Percentiles rank a stretch among this genome's conserved stretches.
phyloP scores from a whole-genome alignment of 2,113 vertebrate genomes.

The Cyprinodon variegatus region DNA sequence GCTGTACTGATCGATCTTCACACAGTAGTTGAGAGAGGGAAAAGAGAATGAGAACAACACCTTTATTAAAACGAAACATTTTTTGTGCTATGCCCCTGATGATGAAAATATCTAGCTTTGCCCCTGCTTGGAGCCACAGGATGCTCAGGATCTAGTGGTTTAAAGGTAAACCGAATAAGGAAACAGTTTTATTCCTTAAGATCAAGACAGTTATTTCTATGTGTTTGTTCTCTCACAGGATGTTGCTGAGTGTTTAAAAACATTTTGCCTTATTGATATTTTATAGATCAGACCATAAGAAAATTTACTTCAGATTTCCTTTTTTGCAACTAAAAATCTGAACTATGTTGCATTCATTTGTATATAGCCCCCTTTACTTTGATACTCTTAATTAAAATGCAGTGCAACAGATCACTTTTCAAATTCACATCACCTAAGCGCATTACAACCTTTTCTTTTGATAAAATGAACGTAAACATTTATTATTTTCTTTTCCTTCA shows the following conservation, averaged over 20 bases:
- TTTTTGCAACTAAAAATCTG: not conserved
- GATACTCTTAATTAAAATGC: not conserved
- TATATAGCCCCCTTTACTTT: not conserved
- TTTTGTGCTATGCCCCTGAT: no score
- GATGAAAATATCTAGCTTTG: no score
- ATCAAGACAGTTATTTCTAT: not conserved
- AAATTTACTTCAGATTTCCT: not conserved
- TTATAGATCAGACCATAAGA: not conserved
- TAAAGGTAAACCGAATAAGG: slow-evolving; percentile 4
- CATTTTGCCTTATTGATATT: not conserved
- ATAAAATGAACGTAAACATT: not conserved
- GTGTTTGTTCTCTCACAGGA: not conserved
- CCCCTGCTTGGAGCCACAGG: slow-evolving; percentile 2
- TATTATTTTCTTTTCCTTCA: not conserved
- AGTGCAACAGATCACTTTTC: not conserved
- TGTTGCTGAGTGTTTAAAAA: not conserved
- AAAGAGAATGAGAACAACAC: no score
- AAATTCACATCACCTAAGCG: not conserved
- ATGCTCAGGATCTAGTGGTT: not conserved
- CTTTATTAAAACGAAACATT: no score
- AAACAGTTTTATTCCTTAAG: not conserved
- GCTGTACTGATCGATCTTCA: no score
- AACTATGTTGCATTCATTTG: not conserved
- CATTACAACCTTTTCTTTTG: not conserved
- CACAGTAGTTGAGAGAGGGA: no score